Evolutionary conservation across 2,888 invertebrate species (phyloP).

Genomic region (Aporophyla nigra): DNA sequence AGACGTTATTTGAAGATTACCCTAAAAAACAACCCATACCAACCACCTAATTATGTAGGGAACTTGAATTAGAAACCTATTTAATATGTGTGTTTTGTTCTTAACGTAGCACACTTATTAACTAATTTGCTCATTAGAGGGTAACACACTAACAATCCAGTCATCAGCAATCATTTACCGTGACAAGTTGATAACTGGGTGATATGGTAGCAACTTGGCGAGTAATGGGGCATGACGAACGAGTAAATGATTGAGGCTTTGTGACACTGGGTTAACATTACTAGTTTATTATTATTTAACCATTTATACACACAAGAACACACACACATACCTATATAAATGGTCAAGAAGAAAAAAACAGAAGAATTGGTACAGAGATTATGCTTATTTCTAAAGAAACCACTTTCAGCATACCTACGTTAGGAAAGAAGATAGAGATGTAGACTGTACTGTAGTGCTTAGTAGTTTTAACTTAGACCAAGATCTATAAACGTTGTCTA

Average conservation of each 20-base stretch:
- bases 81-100: not conserved
- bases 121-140: slow-evolving; percentile 19
- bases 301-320: too few relatives aligned
- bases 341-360: too few relatives aligned
- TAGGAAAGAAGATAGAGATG: too few relatives aligned
- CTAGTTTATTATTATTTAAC: not conserved
- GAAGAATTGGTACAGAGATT: too few relatives aligned
- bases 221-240: slow-evolving; percentile 37
- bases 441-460: not conserved
- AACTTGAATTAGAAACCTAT: slow-evolving; percentile 1
- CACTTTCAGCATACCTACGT: too few relatives aligned
- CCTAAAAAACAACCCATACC: too few relatives aligned
- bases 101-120: slow-evolving; percentile 24
- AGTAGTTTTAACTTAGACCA: not conserved
- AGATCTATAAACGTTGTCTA: not conserved
- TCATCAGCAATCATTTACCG: slow-evolving; percentile 46
- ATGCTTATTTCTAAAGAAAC: too few relatives aligned
- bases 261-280: not conserved
- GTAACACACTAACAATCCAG: slow-evolving; percentile 24
- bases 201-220: slow-evolving; percentile 20
- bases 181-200: slow-evolving; percentile 52
- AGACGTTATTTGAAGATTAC: too few relatives aligned
- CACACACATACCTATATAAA: too few relatives aligned
- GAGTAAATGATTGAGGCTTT: slow-evolving; percentile 18
- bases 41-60: not conserved